Evolutionary conservation across 2,888 invertebrate species (phyloP), one percentile per base, ranked within the genome.

Genomic region (Drosophila fulvimacula): DNA sequence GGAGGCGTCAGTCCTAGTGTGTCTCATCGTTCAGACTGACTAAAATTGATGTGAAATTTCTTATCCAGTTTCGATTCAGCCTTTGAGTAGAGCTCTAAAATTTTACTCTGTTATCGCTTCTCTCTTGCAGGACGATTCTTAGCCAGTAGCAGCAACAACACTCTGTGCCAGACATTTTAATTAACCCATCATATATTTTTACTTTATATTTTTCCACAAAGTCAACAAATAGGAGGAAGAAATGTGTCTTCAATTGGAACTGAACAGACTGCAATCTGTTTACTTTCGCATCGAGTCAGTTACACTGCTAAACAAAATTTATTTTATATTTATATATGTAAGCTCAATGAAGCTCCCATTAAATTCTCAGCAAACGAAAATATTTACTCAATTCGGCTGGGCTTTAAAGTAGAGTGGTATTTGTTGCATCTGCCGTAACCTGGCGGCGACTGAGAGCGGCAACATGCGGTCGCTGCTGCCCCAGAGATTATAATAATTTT

Each of bases 401-500:
- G 24, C 39, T 51, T 61, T 38, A 55, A 64, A 34, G 19, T 10
- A 39, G 38, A 19, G 21, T 21, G 10, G 19, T 10, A 39, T 48
- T 60, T 65, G 59, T 60, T 61, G 52, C 36, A 60, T 53, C 63
- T 69, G 27, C 27, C 24, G 41, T 53, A 53, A 44, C 42, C 39
- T 21, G 21, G n/a, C 17, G 32, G 27, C 38, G 38, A 32, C 38
- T 39, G 59, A 55, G 52, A n/a, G 27, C 36, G 57, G 62, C 68
- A 68, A 56, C 56, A 69, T 58, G 68, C 48, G 56, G 70, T 36
- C 19, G 38, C 39, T 55, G 59, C 41, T 38, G 52, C 59, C 60
- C 57, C 48, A 30, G 46, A 69, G 74, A 76, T 74, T 66, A 74
- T 74, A 65, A 74, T 76, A 73, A 76, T 76, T 77, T 75, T 64